phyloP scores from a whole-genome alignment of 1,140 invertebrate species.

The Phenacoccus solenopsis region DNA sequence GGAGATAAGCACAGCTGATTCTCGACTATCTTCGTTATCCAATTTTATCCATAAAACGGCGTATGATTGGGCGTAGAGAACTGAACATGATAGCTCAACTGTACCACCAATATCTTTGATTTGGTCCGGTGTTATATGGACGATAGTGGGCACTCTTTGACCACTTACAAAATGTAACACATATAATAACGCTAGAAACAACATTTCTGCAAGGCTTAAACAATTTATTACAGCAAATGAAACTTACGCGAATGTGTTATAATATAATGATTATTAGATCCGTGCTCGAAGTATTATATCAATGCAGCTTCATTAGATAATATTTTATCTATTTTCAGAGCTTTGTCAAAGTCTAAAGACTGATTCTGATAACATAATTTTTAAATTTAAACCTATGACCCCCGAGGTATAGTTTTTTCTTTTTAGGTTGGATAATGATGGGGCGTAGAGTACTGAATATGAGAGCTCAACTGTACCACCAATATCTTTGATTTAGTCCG shows the following conservation, averaged over 20 bases:
- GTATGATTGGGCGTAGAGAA: constrained; percentile 76
- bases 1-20: constrained; percentile 60
- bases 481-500: constrained; percentile 83
- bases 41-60: constrained; percentile 71
- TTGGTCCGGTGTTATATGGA: constrained; percentile 79
- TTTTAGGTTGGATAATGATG: constrained; percentile 75
- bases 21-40: constrained; percentile 38
- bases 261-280: too few species aligned
- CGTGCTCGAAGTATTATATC: too few species aligned
- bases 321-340: too few species aligned
- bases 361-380: too few species aligned
- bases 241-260: too few species aligned
- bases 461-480: constrained; percentile 74
- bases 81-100: constrained; percentile 75
- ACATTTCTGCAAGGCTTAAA: too few species aligned
- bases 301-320: too few species aligned
- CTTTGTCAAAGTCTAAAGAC: too few species aligned
- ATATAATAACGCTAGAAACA: neutral
- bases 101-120: constrained; percentile 81
- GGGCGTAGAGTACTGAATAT: constrained; percentile 78
- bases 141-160: constrained; percentile 82
- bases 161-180: too few species aligned
- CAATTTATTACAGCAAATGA: too few species aligned
- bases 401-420: too few species aligned
- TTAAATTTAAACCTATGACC: too few species aligned